Evolutionary conservation across 2,888 invertebrate genomes (phyloP).

Genomic region (Yponomeuta evonymella): DNA sequence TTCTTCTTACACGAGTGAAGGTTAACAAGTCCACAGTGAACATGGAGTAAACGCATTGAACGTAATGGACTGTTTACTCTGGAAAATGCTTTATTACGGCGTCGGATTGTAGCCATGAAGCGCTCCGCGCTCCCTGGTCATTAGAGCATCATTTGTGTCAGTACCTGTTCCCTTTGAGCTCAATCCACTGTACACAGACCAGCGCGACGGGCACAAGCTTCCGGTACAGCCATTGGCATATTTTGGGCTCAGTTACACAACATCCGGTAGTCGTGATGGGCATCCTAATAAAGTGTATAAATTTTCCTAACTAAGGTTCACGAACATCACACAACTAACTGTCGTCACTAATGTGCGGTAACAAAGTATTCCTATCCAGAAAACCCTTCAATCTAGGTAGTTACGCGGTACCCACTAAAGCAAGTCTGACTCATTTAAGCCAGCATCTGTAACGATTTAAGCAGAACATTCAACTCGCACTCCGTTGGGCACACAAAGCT

Average conservation of each 20-base stretch:
- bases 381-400: neutral
- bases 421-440: neutral
- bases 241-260: constrained; percentile 46
- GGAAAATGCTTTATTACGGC: neutral
- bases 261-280: constrained; percentile 45
- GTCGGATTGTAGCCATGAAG: constrained; percentile 19
- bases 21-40: too few relatives aligned
- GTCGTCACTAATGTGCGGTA: neutral
- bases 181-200: neutral
- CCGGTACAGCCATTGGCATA: constrained; percentile 9
- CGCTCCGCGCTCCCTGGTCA: constrained; percentile 38
- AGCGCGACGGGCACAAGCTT: constrained; percentile 19
- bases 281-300: constrained; percentile 30
- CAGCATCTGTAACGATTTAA: constrained; percentile 6
- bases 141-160: constrained; percentile 38
- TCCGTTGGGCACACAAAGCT: constrained; percentile 4
- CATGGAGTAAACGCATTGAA: neutral
- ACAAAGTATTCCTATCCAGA: neutral
- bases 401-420: neutral
- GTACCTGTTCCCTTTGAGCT: constrained; percentile 14
- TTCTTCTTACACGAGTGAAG: too few relatives aligned
- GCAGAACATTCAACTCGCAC: neutral
- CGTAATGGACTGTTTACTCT: neutral
- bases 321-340: neutral
- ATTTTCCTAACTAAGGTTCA: neutral